phyloP scores from a whole-genome alignment of 1,140 invertebrate species.

The Agraylea sexmaculata region DNA sequence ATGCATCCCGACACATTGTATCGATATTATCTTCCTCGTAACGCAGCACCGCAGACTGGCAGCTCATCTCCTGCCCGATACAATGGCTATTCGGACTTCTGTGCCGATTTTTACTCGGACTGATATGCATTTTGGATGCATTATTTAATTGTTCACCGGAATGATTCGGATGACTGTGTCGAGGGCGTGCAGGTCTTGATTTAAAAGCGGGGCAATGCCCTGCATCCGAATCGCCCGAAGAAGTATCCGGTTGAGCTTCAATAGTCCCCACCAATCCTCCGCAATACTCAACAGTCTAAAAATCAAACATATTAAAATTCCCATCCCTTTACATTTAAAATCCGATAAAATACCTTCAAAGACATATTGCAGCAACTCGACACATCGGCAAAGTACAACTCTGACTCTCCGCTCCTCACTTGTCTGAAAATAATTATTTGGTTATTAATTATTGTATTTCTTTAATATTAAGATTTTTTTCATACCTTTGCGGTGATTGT shows the following conservation, averaged over 20 bases:
- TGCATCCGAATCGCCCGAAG: slow-evolving; percentile 34
- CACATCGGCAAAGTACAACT: slow-evolving; percentile 76
- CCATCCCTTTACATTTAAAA: slow-evolving; percentile 1
- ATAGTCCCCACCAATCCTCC: slow-evolving; percentile 36
- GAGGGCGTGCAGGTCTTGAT: slow-evolving; percentile 11
- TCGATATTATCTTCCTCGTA: no score
- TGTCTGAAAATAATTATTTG: slow-evolving; percentile 12
- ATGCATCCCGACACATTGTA: no score
- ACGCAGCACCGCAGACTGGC: no score
- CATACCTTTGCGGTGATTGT: slow-evolving; percentile 37
- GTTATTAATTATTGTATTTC: background rate
- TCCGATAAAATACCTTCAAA: slow-evolving; percentile 34
- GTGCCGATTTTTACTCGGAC: background rate
- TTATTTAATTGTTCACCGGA: no score
- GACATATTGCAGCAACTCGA: slow-evolving; percentile 73
- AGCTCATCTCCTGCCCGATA: no score
- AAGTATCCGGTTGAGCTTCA: slow-evolving; percentile 36
- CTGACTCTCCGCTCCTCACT: slow-evolving; percentile 45
- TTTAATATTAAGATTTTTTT: slow-evolving; percentile 1
- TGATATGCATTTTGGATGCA: no score
- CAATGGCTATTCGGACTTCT: background rate
- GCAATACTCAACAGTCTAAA: slow-evolving; percentile 33
- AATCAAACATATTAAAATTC: slow-evolving; percentile 9
- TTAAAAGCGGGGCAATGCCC: slow-evolving; percentile 27
- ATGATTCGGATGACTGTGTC: slow-evolving; percentile 1